Evolutionary conservation across 2,888 invertebrate species (phyloP).

Genomic region (Acanthococcus lagerstroemiae): DNA sequence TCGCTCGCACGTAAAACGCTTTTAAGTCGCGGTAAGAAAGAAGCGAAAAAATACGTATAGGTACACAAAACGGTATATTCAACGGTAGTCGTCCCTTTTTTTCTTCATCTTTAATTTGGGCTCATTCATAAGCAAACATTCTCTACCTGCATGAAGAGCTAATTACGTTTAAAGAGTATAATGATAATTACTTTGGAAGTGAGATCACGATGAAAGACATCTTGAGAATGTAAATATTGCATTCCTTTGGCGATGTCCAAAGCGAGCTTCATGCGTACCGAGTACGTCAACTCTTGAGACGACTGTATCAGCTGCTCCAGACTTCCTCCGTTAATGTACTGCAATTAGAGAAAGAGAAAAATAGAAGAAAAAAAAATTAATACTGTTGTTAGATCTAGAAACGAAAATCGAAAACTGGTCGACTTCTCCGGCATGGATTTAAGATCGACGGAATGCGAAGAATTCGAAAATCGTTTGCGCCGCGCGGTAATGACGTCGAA

Average conservation of each 20-base stretch:
- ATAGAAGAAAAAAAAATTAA: no score
- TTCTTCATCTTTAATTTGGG: no score
- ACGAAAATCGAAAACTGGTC: no score
- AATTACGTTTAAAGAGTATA: not conserved
- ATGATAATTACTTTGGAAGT: constrained; percentile 38
- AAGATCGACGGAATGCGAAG: no score
- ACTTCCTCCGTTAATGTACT: constrained; percentile 89
- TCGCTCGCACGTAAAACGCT: no score
- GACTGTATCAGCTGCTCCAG: constrained; percentile 78
- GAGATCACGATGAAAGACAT: constrained; percentile 66
- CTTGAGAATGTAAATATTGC: constrained; percentile 83
- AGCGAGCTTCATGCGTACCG: constrained; percentile 69
- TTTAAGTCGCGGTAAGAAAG: no score
- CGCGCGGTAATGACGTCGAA: no score
- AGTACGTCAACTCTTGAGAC: constrained; percentile 63
- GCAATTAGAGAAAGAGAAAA: constrained; percentile 35
- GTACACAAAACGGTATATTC: constrained; percentile 17
- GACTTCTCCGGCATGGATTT: no score
- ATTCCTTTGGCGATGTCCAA: constrained; percentile 83
- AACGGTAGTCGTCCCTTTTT: not conserved
- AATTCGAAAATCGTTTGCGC: no score
- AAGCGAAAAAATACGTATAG: no score
- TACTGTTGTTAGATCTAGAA: no score
- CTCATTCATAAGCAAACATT: constrained; percentile 15
- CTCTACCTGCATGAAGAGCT: no score